Evolutionary conservation across 2,797 vertebrate genomes (phyloP), one percentile per base, ranked within the genome.

Genomic region (Lateolabrax maculatus): DNA sequence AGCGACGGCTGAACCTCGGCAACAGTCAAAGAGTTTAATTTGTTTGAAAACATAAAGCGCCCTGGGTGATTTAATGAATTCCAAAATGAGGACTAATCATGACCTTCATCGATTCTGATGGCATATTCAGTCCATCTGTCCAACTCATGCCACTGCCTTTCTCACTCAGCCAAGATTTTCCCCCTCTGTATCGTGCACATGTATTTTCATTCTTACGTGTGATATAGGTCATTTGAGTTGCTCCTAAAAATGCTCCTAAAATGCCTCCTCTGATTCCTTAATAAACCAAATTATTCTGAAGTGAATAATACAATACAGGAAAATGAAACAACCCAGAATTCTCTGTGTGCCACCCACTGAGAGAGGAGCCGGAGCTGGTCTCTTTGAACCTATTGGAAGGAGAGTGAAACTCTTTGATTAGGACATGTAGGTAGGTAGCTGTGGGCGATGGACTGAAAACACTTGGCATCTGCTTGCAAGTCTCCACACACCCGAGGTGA

Each of bases 391-490:
- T 64, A 84, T 87, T 71, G 90, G 86, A 84, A 78, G 85, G 73
- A 88, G 78, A 87, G 86, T 51, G 85, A 88, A 89, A 37, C 78
- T 86, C 90, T 93, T 92, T 94, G 93, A 94, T 92, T 90, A 93
- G 92, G 92, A 93, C 90, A 83, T 87, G 90, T 80, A 91, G 93
- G 92, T 85, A 91, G 89, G 88, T 91, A 92, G 88, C 90, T 91
- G 91, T 92, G 93, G 93, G 92, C 92, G 88, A 91, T 82, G 88
- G 89, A 90, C 90, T 93, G 92, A 89, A 89, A 92, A 93, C 91
- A 89, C 90, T 90, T 90, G 92, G 93, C 93, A 93, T 93, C 92
- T 92, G 92, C 89, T 92, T 75, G 85, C 87, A 79, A 90, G 89
- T 87, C 90, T 91, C 88, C 86, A 84, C 89, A 87, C 90, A 88